Conservation (phyloP, 92 coral and sea anemone genomes). For the Epizoanthus ramosus region DNA sequence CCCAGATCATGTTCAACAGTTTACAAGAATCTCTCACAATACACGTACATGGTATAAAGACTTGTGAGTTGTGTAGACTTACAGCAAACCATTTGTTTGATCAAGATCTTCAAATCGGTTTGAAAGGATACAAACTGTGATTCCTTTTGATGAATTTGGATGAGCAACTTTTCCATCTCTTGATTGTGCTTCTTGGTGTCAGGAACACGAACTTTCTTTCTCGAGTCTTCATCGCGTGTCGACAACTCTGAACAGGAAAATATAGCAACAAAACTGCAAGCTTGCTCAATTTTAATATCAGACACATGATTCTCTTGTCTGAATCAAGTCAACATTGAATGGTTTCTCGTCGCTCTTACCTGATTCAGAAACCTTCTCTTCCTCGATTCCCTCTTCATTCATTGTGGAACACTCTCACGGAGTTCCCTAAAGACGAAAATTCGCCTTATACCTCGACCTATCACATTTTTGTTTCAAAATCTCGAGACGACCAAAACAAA, state of each 20-base stretch:
- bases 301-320: background rate
- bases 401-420: constrained; percentile 37
- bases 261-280: constrained; percentile 13
- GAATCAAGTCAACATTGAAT: background rate
- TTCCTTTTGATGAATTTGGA: constrained; percentile 71
- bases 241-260: constrained; percentile 7
- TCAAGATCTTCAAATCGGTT: too few relatives aligned
- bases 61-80: background rate
- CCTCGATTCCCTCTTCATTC: constrained; percentile 9
- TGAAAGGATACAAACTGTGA: constrained; percentile 76
- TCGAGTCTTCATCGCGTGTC: constrained; percentile 18
- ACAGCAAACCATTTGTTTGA: background rate
- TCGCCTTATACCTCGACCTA: background rate
- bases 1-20: background rate
- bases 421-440: constrained; percentile 26
- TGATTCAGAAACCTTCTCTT: background rate
- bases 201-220: constrained; percentile 49
- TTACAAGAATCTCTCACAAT: background rate
- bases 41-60: background rate
- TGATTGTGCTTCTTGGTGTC: constrained; percentile 63
- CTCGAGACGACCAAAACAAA: constrained; percentile 1
- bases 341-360: constrained; percentile 20
- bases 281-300: constrained; percentile 1
- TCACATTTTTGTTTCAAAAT: constrained; percentile 21
- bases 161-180: constrained; percentile 61